phyloP scores from a whole-genome alignment of 2,797 vertebrate species.

The Petrocephalus sullivani region DNA sequence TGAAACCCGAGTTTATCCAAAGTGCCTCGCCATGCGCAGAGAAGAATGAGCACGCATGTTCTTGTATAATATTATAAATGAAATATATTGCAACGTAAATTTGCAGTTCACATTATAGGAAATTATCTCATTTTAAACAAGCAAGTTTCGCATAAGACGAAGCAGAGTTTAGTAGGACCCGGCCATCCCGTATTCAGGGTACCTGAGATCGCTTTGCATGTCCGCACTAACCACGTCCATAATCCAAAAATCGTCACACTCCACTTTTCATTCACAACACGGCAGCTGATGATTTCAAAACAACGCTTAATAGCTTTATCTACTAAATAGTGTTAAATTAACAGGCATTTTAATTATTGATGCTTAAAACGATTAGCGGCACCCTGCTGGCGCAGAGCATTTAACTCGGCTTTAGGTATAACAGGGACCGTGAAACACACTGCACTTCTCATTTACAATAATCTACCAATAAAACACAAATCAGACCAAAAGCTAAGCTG shows the following conservation, averaged over 20 bases:
- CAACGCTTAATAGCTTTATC: background rate
- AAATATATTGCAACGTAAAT: background rate
- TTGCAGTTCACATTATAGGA: background rate
- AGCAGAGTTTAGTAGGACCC: background rate
- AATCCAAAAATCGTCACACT: background rate
- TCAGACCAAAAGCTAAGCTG: background rate
- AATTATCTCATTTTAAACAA: background rate
- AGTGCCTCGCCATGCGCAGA: background rate
- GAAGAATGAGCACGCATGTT: background rate
- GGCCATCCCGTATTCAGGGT: background rate
- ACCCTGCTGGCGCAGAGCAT: background rate
- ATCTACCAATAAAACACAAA: background rate
- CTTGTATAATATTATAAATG: background rate
- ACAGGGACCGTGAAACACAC: constrained; percentile 4
- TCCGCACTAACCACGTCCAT: background rate
- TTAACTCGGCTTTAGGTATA: background rate
- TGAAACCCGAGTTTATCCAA: background rate
- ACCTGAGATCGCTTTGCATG: background rate
- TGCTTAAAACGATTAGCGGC: constrained; percentile 4
- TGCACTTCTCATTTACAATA: background rate
- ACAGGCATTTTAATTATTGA: background rate
- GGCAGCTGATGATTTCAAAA: background rate
- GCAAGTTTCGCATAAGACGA: background rate
- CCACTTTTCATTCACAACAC: background rate
- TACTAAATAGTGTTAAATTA: background rate